These are phyloP conservation scores for Phorcus lineatus DNA, from an alignment of 2,888 invertebrate genomes.

Conservation along the genomic window DNA sequence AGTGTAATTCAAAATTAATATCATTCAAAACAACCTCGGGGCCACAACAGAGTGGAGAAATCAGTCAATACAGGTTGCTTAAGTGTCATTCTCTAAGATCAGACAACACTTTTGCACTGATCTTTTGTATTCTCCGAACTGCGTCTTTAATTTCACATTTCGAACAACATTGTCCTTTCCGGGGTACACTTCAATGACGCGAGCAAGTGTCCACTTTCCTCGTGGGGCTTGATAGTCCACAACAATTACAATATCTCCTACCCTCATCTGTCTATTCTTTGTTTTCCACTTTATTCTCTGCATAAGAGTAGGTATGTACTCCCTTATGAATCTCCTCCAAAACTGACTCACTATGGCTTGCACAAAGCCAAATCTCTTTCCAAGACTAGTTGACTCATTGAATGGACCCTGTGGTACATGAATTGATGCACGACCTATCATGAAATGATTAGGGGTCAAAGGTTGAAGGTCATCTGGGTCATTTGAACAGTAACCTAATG, in stretches of 20 bases:
- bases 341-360: constrained; percentile 18
- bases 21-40: constrained; percentile 27
- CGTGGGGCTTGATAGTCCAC: not conserved
- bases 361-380: constrained; percentile 28
- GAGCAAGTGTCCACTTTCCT: too few relatives aligned
- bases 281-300: constrained; percentile 17
- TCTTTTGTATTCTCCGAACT: too few relatives aligned
- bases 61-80: too few relatives aligned
- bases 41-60: too few relatives aligned
- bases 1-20: too few relatives aligned
- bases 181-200: too few relatives aligned
- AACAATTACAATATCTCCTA: constrained; percentile 28
- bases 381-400: not conserved
- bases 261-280: constrained; percentile 16
- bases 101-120: too few relatives aligned
- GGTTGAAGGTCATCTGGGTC: constrained; percentile 27
- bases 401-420: constrained; percentile 28
- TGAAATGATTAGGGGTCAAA: constrained; percentile 33
- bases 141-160: too few relatives aligned
- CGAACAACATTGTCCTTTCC: too few relatives aligned
- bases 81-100: too few relatives aligned
- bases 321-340: constrained; percentile 24
- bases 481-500: constrained; percentile 25
- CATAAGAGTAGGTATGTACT: constrained; percentile 29
- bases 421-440: constrained; percentile 23